phyloP scores from a whole-genome alignment of 2,113 vertebrate species.

The Petrocephalus zakoni region DNA sequence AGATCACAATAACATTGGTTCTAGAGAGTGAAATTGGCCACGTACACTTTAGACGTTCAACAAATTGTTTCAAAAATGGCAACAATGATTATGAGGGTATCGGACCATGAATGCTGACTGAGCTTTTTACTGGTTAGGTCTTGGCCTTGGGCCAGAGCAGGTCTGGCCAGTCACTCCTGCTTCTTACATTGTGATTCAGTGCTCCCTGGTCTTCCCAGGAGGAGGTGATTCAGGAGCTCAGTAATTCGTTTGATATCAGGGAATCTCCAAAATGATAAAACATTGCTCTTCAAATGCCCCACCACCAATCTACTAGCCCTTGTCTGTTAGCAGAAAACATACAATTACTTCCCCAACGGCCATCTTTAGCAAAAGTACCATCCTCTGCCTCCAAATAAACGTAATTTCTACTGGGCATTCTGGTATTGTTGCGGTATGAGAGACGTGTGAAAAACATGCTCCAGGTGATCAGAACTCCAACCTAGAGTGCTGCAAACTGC shows the following conservation, averaged over 20 bases:
- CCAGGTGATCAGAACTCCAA: not conserved
- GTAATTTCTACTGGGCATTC: constrained; percentile 9
- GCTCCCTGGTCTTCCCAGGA: not conserved
- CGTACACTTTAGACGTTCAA: not conserved
- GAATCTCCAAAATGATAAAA: not conserved
- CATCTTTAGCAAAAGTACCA: not conserved
- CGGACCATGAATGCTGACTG: not conserved
- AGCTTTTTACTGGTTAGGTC: not conserved
- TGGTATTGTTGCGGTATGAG: not conserved
- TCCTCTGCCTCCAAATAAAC: not conserved
- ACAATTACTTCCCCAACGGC: constrained; percentile 19
- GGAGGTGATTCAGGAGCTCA: not conserved
- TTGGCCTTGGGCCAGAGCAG: too few species aligned
- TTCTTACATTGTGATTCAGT: not conserved
- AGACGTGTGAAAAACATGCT: not conserved
- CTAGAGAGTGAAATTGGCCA: not conserved
- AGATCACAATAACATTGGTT: not conserved
- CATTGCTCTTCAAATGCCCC: not conserved
- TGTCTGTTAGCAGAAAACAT: not conserved
- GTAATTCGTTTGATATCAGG: not conserved
- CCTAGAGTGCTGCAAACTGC: not conserved
- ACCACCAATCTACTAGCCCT: not conserved
- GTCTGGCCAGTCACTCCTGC: not conserved
- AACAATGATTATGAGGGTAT: not conserved
- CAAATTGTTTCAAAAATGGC: not conserved